These are phyloP conservation scores for Sinocyclocheilus rhinocerous DNA, from an alignment of 2,113 vertebrate genomes.

Conservation along the genomic window DNA sequence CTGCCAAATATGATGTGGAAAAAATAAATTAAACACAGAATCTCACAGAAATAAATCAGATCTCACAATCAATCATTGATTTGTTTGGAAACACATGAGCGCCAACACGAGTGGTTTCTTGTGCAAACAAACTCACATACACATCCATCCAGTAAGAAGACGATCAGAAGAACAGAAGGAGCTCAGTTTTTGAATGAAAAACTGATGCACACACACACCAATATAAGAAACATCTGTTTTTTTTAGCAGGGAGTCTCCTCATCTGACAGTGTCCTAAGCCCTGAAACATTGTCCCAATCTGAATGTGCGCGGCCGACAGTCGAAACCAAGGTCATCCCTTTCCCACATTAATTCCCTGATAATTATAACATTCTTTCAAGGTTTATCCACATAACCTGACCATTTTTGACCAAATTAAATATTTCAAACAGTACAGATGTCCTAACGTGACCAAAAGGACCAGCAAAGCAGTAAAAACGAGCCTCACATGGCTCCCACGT, in stretches of 20 bases:
- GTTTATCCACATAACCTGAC: neutral
- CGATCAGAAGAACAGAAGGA: constrained; percentile 41
- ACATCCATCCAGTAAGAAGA: constrained; percentile 24
- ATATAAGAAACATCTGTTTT: constrained; percentile 57
- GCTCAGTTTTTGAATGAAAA: constrained; percentile 45
- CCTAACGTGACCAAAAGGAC: neutral
- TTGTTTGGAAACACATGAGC: neutral
- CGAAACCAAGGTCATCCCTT: neutral
- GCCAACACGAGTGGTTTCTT: neutral
- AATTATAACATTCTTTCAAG: neutral
- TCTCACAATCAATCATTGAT: constrained; percentile 28
- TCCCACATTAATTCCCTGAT: neutral
- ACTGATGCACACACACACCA: constrained; percentile 43
- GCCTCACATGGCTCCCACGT: constrained; percentile 42
- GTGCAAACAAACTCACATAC: constrained; percentile 33
- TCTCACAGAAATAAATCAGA: constrained; percentile 2
- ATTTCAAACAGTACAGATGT: neutral
- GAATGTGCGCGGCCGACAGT: neutral
- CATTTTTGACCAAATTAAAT: neutral
- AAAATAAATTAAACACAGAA: neutral
- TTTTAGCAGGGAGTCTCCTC: constrained; percentile 22
- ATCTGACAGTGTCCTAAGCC: constrained; percentile 36
- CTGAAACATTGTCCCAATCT: constrained; percentile 17
- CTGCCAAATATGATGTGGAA: neutral
- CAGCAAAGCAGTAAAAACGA: neutral